phyloP scores from a whole-genome alignment of 1,140 invertebrate species.

The Drosophila nigromelanica region DNA sequence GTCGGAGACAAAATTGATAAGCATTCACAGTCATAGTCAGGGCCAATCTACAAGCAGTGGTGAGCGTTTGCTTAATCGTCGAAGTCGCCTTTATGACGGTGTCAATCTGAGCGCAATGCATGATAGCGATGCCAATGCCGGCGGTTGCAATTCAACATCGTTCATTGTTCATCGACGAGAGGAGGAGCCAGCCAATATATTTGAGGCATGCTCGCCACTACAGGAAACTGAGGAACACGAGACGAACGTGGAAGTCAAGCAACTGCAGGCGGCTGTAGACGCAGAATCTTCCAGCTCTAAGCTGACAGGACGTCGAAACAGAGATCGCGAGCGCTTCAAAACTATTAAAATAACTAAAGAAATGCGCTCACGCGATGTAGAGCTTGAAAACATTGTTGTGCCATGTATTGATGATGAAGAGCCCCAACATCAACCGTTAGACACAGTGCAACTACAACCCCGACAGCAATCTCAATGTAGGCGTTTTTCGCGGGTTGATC shows the following conservation, averaged over 20 bases:
- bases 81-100: constrained; percentile 81
- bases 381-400: constrained; percentile 38
- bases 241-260: neutral
- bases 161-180: constrained; percentile 70
- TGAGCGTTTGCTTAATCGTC: constrained; percentile 73
- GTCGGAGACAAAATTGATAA: constrained; percentile 31
- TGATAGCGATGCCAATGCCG: constrained; percentile 47
- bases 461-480: constrained; percentile 39
- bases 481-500: constrained; percentile 64
- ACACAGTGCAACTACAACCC: neutral
- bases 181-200: constrained; percentile 10
- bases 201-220: constrained; percentile 16
- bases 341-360: constrained; percentile 79
- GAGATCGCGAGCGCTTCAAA: constrained; percentile 82
- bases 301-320: constrained; percentile 65
- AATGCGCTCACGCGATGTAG: constrained; percentile 59
- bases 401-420: constrained; percentile 34
- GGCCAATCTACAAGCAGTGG: constrained; percentile 41
- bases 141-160: constrained; percentile 65
- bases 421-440: constrained; percentile 14
- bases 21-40: constrained; percentile 29
- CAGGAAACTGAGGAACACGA: constrained; percentile 24
- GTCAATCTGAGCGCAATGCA: constrained; percentile 72
- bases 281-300: constrained; percentile 57
- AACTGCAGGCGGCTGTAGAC: constrained; percentile 24